These are phyloP conservation scores for Hydriomena furcata DNA, from an alignment of 2,888 invertebrate species.

Conservation along the genomic window DNA sequence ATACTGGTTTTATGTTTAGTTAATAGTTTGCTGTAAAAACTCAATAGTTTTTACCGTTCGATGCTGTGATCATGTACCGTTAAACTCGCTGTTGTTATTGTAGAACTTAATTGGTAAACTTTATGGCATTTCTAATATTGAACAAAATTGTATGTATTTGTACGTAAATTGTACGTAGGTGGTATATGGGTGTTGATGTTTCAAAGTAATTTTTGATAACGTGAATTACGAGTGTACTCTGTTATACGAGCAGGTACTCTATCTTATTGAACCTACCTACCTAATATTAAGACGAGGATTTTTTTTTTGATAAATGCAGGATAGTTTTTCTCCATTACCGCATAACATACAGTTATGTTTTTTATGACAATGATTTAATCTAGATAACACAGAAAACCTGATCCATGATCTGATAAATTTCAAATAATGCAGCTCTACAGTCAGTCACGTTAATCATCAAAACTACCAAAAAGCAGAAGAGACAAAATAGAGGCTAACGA, in stretches of 20 bases:
- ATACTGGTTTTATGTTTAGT: conserved; percentile 28
- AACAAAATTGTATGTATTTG: conserved; percentile 36
- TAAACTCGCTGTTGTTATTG: conserved; percentile 22
- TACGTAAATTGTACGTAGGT: no score
- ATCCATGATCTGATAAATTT: neutral
- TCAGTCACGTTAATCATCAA: neutral
- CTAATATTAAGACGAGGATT: no score
- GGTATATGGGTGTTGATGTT: conserved; percentile 30
- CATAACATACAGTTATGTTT: no score
- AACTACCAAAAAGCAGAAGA: neutral
- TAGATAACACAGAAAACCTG: neutral
- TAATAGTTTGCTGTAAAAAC: conserved; percentile 40
- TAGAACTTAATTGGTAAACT: conserved; percentile 42
- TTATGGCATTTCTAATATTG: conserved; percentile 43
- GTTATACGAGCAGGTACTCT: no score
- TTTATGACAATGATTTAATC: no score
- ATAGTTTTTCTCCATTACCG: no score
- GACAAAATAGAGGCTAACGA: neutral
- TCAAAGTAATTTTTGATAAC: conserved; percentile 22
- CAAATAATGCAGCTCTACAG: neutral
- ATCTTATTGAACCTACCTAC: no score
- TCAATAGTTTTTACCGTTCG: conserved; percentile 43
- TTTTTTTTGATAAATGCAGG: no score
- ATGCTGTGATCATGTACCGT: conserved; percentile 35
- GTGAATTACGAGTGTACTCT: no score